Base-by-base conservation (phyloP, 2,888 invertebrate species). In the Ephialtes manifestator region DNA sequence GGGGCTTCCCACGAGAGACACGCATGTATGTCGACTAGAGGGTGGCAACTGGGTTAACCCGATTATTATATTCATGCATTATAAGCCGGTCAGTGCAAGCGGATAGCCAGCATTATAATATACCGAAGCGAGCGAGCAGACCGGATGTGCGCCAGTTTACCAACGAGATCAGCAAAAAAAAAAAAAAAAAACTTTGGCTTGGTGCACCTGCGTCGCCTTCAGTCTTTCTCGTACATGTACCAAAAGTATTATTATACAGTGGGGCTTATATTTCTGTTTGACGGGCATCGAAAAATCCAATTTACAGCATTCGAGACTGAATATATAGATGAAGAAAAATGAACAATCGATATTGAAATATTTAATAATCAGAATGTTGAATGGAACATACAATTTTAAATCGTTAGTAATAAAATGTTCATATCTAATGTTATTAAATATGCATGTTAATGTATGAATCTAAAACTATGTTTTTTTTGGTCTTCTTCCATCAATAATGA, bases 31-130 rank as follows among this genome's bases (percentile, higher is more conserved):
- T 71, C 39, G 68, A 75, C 77, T 76, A 77, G 80, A 81, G 74
- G 81, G 84, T 87, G 75, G 81, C 83, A 89, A 88, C 83, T 88
- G 85, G 88, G 88, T 89, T 89, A 89, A 90, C 87, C 87, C 86
- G 87, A 90, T 90, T 90, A 90, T 89, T 79, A 85, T 86, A 86
- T 87, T 87, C 88, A 87, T 88, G 84, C 77, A 82, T 80, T 81
- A 84, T 84, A 76, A 81, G 80, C 84, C 75, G 70, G 76, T 81
- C 76, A 71, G 67, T 55, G 76, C 46, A 67, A 67, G 80, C 76
- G 72, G 79, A 78, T 75, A 83, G 83, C 35, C 55, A 43, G 53
- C 55, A 53, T 51, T 48, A 75, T 60, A 48, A 48, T 39, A 31
- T 65, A 72, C 51, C 7, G 51, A 24, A 72, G 67, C 65, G 48